A percentile compares a stretch with the other conserved stretches of the same genome.
Conservation (phyloP, 2,888 invertebrate species). For the Eurytoma californica region DNA sequence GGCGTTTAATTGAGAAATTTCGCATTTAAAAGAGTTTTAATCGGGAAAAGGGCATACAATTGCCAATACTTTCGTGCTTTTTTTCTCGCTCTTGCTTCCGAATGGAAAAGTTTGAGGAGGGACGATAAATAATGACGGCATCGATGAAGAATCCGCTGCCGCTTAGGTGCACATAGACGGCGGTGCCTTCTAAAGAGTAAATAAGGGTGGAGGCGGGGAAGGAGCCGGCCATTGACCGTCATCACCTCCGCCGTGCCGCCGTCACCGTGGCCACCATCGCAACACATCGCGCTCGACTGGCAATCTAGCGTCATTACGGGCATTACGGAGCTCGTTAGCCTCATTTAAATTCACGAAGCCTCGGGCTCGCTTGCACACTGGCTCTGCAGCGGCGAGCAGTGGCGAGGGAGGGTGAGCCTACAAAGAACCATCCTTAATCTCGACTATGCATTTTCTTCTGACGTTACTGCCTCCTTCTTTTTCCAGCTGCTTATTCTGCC, state of each 20-base stretch:
- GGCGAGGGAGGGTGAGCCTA: constrained; percentile 10
- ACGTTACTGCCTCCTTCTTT: constrained; percentile 18
- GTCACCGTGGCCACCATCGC: constrained; percentile 6
- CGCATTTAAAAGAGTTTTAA: constrained; percentile 15
- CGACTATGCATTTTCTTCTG: constrained; percentile 43
- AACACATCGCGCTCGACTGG: constrained; percentile 57
- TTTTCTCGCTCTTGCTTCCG: constrained; percentile 17
- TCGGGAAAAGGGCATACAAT: not conserved
- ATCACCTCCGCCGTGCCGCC: not conserved
- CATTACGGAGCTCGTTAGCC: constrained; percentile 74
- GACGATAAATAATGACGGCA: constrained; percentile 61
- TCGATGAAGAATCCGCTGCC: constrained; percentile 64
- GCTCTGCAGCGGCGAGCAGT: constrained; percentile 28
- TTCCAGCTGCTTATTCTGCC: constrained; percentile 29
- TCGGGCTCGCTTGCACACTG: constrained; percentile 49
- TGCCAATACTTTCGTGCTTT: not conserved
- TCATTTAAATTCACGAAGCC: constrained; percentile 72
- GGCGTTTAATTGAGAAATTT: constrained; percentile 46
- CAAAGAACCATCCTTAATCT: constrained; percentile 42
- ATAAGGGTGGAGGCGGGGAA: constrained; percentile 4
- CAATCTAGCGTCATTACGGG: constrained; percentile 74
- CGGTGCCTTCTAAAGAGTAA: not conserved
- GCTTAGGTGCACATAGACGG: not conserved
- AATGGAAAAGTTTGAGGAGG: constrained; percentile 25
- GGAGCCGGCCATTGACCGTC: constrained; percentile 30